phyloP scores from a whole-genome alignment of 2,888 invertebrate genomes.

The Quadroppia sp. region DNA sequence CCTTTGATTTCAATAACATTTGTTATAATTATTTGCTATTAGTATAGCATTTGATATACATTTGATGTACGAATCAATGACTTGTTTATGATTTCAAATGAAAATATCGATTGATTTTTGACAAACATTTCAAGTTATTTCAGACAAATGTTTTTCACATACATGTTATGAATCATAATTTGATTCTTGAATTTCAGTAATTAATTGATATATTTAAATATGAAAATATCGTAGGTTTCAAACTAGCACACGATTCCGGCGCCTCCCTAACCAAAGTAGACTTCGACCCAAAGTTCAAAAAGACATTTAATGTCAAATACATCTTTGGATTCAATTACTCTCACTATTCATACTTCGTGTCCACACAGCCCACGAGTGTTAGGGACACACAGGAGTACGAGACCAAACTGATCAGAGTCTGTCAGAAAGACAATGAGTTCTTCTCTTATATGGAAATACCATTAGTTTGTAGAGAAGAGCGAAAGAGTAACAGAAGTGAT shows the following conservation, averaged over 20 bases:
- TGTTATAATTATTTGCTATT: too few relatives aligned
- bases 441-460: constrained; percentile 53
- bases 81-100: too few relatives aligned
- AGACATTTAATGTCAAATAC: constrained; percentile 49
- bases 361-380: constrained; percentile 49
- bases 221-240: constrained; percentile 3
- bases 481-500: constrained; percentile 43
- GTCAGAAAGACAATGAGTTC: constrained; percentile 50
- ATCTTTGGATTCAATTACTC: constrained; percentile 50
- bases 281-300: constrained; percentile 38
- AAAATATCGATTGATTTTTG: too few relatives aligned
- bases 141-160: too few relatives aligned
- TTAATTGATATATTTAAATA: too few relatives aligned
- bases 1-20: too few relatives aligned
- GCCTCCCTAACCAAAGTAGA: constrained; percentile 41
- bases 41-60: too few relatives aligned
- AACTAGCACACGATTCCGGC: constrained; percentile 34
- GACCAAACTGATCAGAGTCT: constrained; percentile 51
- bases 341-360: constrained; percentile 50
- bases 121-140: too few relatives aligned
- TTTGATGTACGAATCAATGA: too few relatives aligned
- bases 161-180: too few relatives aligned
- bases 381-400: constrained; percentile 43
- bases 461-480: constrained; percentile 46
- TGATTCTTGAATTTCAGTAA: too few relatives aligned